A percentile compares a stretch with the other conserved stretches of the same genome.
phyloP scores from a whole-genome alignment of 1,140 invertebrate genomes.

The Caenorhabditis briggsae region DNA sequence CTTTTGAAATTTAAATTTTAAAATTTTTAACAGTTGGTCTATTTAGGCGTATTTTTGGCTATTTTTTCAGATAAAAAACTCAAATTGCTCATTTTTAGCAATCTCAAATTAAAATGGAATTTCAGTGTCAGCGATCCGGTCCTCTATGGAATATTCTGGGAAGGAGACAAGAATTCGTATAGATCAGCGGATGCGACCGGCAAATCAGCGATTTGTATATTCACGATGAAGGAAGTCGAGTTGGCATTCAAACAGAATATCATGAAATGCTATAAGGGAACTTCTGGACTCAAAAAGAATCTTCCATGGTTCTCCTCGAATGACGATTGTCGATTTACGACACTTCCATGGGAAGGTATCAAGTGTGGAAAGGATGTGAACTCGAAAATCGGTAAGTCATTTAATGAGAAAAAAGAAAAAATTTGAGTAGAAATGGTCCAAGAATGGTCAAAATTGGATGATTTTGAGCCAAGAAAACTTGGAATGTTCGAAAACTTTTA shows the following conservation, averaged over 20 bases:
- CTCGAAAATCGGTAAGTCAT: slow-evolving; percentile 64
- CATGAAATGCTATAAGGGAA: slow-evolving; percentile 74
- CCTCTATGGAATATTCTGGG: slow-evolving; percentile 60
- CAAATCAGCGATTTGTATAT: slow-evolving; percentile 76
- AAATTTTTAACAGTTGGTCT: too few species aligned
- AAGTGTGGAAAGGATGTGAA: slow-evolving; percentile 74
- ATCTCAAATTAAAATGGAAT: background rate
- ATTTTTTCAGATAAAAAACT: too few species aligned
- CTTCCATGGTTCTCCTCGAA: slow-evolving; percentile 77
- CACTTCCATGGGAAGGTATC: slow-evolving; percentile 69
- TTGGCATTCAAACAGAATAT: slow-evolving; percentile 75
- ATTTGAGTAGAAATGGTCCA: background rate
- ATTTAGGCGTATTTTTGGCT: too few species aligned
- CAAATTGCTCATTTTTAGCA: background rate
- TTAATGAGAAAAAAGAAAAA: too few species aligned
- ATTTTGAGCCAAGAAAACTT: too few species aligned
- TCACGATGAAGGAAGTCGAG: slow-evolving; percentile 70
- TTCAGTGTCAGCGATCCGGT: slow-evolving; percentile 58
- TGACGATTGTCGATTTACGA: slow-evolving; percentile 70
- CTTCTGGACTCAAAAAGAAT: slow-evolving; percentile 65
- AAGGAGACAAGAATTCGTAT: slow-evolving; percentile 46
- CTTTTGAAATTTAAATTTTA: too few species aligned
- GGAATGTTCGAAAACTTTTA: too few species aligned
- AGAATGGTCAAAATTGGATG: background rate
- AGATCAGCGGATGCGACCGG: slow-evolving; percentile 40